Conservation (phyloP, 2,797 vertebrate species). For the Emys orbicularis region DNA sequence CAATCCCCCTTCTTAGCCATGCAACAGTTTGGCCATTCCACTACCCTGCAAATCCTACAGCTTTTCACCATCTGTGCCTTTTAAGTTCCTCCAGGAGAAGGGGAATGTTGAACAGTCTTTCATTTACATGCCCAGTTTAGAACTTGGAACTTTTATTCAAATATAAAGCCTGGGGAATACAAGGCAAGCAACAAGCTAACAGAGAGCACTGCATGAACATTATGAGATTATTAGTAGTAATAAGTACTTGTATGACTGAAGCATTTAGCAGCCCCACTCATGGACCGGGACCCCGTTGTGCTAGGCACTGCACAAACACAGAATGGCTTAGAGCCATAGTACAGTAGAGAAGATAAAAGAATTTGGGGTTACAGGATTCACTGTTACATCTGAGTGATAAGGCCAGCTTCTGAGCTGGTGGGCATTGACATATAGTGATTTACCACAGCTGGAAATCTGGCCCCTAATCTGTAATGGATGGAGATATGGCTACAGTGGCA, state of each 20-base stretch:
- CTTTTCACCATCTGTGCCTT: neutral
- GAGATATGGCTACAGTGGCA: neutral
- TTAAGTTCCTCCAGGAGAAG: neutral
- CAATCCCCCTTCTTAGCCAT: neutral
- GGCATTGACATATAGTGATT: accelerated
- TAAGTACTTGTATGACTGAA: neutral
- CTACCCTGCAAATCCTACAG: neutral
- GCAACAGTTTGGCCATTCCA: neutral
- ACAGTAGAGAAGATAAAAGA: neutral
- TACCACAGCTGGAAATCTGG: neutral
- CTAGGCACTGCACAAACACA: neutral
- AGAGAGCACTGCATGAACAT: neutral
- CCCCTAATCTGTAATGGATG: neutral
- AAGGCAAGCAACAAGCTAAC: accelerated
- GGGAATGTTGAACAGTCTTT: neutral
- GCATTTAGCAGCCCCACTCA: neutral
- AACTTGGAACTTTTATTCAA: neutral
- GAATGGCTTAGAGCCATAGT: neutral
- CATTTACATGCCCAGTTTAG: neutral
- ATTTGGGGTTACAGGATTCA: neutral
- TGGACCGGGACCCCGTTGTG: neutral
- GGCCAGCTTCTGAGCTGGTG: too few species aligned
- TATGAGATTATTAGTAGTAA: neutral
- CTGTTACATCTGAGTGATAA: neutral
- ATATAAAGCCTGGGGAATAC: neutral